Evolutionary conservation across 2,113 vertebrate species (phyloP), one percentile per base, ranked within the genome.

Genomic region (Oryzias celebensis): DNA sequence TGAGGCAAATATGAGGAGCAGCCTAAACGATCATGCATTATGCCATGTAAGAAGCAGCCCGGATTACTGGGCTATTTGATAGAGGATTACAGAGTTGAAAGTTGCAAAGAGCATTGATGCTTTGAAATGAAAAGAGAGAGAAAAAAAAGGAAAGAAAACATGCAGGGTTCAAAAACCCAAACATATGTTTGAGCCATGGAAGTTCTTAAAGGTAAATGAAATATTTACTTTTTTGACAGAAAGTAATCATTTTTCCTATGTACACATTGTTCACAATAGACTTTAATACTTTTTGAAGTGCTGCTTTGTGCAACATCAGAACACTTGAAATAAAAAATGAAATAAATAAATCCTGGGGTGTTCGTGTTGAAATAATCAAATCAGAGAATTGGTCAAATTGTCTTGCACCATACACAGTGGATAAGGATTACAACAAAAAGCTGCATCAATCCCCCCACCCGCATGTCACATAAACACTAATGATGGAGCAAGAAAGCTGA

Each of bases 1-100:
- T 59, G 67, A 61, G 66, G 74, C 31, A 73, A 80, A 77, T 76
- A 79, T 71, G 81, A 78, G 72, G 63, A 86, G 66, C 62, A 74
- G 52, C 75, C 84, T 78, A 90, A 88, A 89, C 85, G 83, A 78
- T 79, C 62, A 75, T 83, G 77, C 80, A 88, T 90, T 84, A 87
- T 84, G 78, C 51, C 73, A 81, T 85, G 78, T 85, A 84, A 87
- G 78, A 87, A 82, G 78, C 75, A 74, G 83, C 75, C 58, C 61
- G 81, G 88, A 88, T 90, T 91, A 90, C 83, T 73, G 78, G 18
- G 60, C 79, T 87, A 72, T 87, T 87, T 87, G 75, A 87, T 63
- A 78, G 78, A 87, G 87, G 90, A 90, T 92, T 90, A 90, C 68
- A 81, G 81, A 88, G 78, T 85, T 84, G 73, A 79, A 86, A 90